Evolutionary conservation across 92 coral and sea anemone genomes (phyloP).

Genomic region (Ricordea florida): DNA sequence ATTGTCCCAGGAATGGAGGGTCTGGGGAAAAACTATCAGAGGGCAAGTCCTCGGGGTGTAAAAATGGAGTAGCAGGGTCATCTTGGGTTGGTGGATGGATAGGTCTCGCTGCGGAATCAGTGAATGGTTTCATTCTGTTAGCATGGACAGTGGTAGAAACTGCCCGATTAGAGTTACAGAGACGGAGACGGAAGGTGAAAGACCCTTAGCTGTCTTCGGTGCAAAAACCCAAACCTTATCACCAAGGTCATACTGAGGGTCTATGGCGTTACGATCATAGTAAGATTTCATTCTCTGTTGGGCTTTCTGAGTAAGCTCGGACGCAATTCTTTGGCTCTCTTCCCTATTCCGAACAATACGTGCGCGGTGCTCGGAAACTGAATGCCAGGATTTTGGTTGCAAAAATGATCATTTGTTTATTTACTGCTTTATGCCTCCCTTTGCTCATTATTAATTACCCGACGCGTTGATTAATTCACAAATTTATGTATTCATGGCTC

Average conservation of each 20-base stretch:
- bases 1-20: neutral
- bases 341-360: conserved; percentile 8
- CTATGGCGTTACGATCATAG: neutral
- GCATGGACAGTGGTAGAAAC: conserved; percentile 17
- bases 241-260: neutral
- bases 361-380: conserved; percentile 34
- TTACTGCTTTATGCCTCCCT: no score
- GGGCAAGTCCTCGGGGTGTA: neutral
- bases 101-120: neutral
- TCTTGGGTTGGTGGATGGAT: conserved; percentile 10
- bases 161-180: neutral
- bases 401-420: no score
- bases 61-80: neutral
- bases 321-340: conserved; percentile 7
- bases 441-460: no score
- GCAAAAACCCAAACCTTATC: neutral
- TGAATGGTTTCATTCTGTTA: neutral
- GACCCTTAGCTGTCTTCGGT: neutral
- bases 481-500: no score
- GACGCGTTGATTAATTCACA: no score
- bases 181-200: neutral
- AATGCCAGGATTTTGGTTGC: no score
- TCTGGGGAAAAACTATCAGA: conserved; percentile 10
- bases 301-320: conserved; percentile 40
- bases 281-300: conserved; percentile 31